phyloP scores from a whole-genome alignment of 1,140 invertebrate species.

The Drosophila setifemur region DNA sequence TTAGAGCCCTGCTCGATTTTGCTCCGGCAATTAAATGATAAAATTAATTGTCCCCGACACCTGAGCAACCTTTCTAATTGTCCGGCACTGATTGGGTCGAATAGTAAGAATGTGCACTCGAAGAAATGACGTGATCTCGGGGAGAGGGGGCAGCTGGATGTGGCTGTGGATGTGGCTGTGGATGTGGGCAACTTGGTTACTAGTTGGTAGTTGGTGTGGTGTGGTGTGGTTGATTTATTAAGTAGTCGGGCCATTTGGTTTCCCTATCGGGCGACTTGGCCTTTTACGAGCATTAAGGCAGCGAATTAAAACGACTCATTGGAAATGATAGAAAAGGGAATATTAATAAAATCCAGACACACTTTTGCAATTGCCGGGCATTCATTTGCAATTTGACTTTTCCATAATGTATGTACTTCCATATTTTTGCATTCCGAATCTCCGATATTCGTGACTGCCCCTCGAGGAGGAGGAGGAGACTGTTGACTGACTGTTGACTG shows the following conservation, averaged over 20 bases:
- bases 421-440: slow-evolving; percentile 11
- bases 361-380: slow-evolving; percentile 47
- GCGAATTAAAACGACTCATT: slow-evolving; percentile 5
- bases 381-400: slow-evolving; percentile 38
- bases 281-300: slow-evolving; percentile 2
- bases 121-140: neutral
- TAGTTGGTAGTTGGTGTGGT: no score
- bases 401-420: slow-evolving; percentile 28
- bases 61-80: slow-evolving; percentile 40
- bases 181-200: no score
- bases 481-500: neutral
- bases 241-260: no score
- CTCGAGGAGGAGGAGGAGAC: no score
- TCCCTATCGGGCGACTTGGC: no score
- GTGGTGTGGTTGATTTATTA: no score
- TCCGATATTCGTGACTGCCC: slow-evolving; percentile 42
- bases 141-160: neutral
- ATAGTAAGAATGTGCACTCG: neutral
- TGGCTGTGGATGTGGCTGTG: no score
- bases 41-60: slow-evolving; percentile 28
- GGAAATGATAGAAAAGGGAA: slow-evolving; percentile 47
- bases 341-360: slow-evolving; percentile 51
- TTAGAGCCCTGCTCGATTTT: slow-evolving; percentile 6
- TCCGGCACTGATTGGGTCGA: neutral
- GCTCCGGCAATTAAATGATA: slow-evolving; percentile 20